Evolutionary conservation across 2,113 vertebrate species (phyloP).

Genomic region (Perognathus longimembris): DNA sequence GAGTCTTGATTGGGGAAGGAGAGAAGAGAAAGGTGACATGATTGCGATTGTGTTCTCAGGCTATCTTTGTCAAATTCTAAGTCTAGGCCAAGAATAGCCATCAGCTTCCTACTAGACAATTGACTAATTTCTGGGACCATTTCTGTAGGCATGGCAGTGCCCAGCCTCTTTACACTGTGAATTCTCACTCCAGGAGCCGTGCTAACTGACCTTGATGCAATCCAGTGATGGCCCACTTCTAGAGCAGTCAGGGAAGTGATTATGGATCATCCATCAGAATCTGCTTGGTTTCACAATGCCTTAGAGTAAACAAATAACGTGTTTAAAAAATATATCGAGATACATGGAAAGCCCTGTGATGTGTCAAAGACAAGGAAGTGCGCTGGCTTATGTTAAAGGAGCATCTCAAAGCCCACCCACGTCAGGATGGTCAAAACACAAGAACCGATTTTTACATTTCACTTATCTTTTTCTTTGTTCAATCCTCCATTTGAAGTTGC

Average conservation of each 20-base stretch:
- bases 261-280: background rate
- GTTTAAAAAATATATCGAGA: background rate
- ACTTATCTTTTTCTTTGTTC: background rate
- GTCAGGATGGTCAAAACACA: background rate
- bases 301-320: background rate
- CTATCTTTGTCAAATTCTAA: too few species aligned
- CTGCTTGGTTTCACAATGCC: background rate
- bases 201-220: too few species aligned
- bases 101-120: background rate
- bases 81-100: background rate
- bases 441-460: background rate
- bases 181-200: background rate
- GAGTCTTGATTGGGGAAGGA: background rate
- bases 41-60: background rate
- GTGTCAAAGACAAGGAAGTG: background rate
- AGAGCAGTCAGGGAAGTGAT: background rate
- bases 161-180: background rate
- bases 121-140: too few species aligned
- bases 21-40: too few species aligned
- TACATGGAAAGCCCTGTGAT: background rate
- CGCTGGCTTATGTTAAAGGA: background rate
- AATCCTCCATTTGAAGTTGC: background rate
- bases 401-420: background rate
- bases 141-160: too few species aligned
- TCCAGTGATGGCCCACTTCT: fast-evolving